These are phyloP conservation scores for Venusia cambrica DNA, from an alignment of 2,888 invertebrate genomes.

Conservation along the genomic window DNA sequence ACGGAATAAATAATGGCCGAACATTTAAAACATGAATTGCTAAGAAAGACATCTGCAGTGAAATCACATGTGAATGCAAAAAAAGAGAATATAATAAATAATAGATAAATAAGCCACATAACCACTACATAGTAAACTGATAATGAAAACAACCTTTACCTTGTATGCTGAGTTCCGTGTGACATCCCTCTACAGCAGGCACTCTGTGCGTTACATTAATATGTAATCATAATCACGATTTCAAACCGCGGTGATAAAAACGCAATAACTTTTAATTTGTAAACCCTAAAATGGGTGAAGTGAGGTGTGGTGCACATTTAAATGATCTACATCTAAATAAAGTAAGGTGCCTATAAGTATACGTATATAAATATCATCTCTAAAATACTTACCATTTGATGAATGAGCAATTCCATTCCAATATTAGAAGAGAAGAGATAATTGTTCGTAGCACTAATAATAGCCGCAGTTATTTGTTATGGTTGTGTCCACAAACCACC, in stretches of 20 bases:
- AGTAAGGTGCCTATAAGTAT: slow-evolving; percentile 39
- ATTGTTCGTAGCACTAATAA: slow-evolving; percentile 44
- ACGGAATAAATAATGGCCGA: slow-evolving; percentile 28
- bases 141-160: slow-evolving; percentile 53
- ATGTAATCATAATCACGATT: slow-evolving; percentile 31
- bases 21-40: slow-evolving; percentile 64
- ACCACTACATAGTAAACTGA: slow-evolving; percentile 61
- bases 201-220: slow-evolving; percentile 43
- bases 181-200: slow-evolving; percentile 45
- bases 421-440: slow-evolving; percentile 44
- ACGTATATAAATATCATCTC: slow-evolving; percentile 18
- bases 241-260: slow-evolving; percentile 39
- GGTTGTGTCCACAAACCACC: slow-evolving; percentile 32
- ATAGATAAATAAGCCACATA: slow-evolving; percentile 78
- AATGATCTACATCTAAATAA: slow-evolving; percentile 43
- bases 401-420: slow-evolving; percentile 48
- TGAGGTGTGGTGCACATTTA: slow-evolving; percentile 54
- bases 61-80: slow-evolving; percentile 82
- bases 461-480: slow-evolving; percentile 37
- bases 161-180: slow-evolving; percentile 35
- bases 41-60: slow-evolving; percentile 74
- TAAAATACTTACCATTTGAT: slow-evolving; percentile 63
- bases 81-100: slow-evolving; percentile 66
- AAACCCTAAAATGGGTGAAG: slow-evolving; percentile 44
- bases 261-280: slow-evolving; percentile 31